Percentiles rank a stretch among this genome's conserved stretches.
phyloP scores from a whole-genome alignment of 2,797 vertebrate species.

The Anguilla pacifica region DNA sequence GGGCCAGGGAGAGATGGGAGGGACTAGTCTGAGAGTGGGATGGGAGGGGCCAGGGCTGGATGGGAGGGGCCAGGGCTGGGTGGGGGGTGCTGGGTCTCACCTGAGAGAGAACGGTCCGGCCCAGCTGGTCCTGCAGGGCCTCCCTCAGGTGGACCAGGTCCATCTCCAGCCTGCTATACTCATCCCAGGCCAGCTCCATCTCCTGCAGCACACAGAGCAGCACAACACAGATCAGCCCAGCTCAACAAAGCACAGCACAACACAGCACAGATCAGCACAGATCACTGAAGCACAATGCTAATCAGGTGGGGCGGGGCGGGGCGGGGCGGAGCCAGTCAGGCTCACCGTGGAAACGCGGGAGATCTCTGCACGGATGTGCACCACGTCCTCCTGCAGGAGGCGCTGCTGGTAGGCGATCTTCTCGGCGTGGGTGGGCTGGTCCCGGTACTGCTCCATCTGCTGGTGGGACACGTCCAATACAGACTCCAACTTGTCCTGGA shows the following conservation, averaged over 20 bases:
- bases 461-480: slow-evolving; percentile 89
- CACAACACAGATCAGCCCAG: too few species aligned
- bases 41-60: too few species aligned
- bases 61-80: too few species aligned
- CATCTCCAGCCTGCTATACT: slow-evolving; percentile 84
- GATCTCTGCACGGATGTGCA: slow-evolving; percentile 90
- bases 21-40: too few species aligned
- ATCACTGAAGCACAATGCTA: too few species aligned
- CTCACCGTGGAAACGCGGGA: slow-evolving; percentile 86
- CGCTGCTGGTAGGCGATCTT: slow-evolving; percentile 93
- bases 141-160: slow-evolving; percentile 84
- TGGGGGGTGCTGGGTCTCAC: slow-evolving; percentile 57
- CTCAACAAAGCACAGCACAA: too few species aligned
- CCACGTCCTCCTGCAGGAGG: slow-evolving; percentile 92
- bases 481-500: slow-evolving; percentile 89
- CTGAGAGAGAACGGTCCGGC: slow-evolving; percentile 77
- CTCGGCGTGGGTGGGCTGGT: slow-evolving; percentile 83
- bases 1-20: too few species aligned
- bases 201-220: slow-evolving; percentile 69
- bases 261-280: too few species aligned
- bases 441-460: slow-evolving; percentile 92
- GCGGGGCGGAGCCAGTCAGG: background rate
- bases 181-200: slow-evolving; percentile 89
- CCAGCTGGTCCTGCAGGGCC: slow-evolving; percentile 83
- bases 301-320: background rate